Conservation (phyloP, 2,797 vertebrate genomes). For the Rhabdophis nuchalis region DNA sequence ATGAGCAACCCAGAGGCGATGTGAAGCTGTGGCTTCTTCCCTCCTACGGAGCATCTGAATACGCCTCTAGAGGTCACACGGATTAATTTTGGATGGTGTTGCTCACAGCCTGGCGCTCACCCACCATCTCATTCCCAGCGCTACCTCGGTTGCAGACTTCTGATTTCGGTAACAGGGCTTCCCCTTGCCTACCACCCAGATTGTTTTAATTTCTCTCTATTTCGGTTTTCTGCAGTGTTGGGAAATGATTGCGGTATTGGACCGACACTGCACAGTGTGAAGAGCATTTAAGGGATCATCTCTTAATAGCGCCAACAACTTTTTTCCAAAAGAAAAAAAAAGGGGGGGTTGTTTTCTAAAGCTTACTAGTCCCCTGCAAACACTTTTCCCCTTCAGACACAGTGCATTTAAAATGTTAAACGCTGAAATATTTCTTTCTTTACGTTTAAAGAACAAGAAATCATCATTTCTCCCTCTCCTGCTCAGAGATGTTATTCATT, state of each 20-base stretch:
- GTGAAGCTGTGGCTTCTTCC: not conserved
- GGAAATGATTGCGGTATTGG: not conserved
- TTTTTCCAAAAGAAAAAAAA: too few relatives aligned
- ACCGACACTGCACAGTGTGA: not conserved
- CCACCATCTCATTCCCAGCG: not conserved
- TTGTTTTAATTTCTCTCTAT: not conserved
- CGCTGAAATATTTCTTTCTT: not conserved
- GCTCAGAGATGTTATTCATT: not conserved
- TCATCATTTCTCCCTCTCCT: not conserved
- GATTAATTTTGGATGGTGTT: conserved; percentile 9
- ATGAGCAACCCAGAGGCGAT: conserved; percentile 3
- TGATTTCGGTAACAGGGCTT: not conserved
- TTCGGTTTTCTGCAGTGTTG: not conserved
- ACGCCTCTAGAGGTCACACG: not conserved
- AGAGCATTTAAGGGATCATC: not conserved
- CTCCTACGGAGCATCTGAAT: not conserved
- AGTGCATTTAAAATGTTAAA: not conserved
- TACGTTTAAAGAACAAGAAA: not conserved
- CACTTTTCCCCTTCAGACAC: not conserved
- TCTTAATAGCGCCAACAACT: not conserved
- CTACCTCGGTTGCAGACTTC: not conserved
- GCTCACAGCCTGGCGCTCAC: not conserved
- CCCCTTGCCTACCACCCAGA: not conserved
- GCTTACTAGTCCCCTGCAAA: not conserved
- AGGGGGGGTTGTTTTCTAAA: not conserved